A percentile compares a stretch with the other conserved stretches of the same genome.
phyloP scores from a whole-genome alignment of 1,140 invertebrate genomes.

The Harlomillsia oculata region DNA sequence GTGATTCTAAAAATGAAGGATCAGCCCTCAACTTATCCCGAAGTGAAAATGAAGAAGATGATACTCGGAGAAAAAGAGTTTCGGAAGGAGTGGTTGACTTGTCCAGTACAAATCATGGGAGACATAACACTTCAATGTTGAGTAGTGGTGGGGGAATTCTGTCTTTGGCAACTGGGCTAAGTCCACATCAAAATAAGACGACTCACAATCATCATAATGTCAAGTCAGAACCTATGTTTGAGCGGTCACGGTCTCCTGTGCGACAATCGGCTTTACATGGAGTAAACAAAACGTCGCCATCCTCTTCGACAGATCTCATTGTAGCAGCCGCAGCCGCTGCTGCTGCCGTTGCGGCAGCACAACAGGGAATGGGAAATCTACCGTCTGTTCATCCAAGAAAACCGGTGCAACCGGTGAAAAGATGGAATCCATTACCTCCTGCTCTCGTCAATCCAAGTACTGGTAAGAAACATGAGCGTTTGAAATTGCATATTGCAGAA shows the following conservation, averaged over 20 bases:
- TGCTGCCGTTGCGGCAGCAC: not conserved
- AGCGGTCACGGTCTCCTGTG: not conserved
- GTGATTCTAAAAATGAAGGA: too few relatives aligned
- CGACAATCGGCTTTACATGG: slow-evolving; percentile 7
- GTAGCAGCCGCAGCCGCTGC: slow-evolving; percentile 8
- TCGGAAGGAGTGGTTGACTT: slow-evolving; percentile 4
- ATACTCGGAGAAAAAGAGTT: not conserved
- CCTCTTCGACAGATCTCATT: slow-evolving; percentile 5
- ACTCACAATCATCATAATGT: slow-evolving; percentile 1
- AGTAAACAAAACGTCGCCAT: not conserved
- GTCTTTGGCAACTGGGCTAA: not conserved
- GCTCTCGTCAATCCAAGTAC: slow-evolving; percentile 68
- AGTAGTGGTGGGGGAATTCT: slow-evolving; percentile 1
- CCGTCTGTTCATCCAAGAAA: too few relatives aligned
- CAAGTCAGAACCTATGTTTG: not conserved
- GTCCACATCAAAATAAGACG: slow-evolving; percentile 1
- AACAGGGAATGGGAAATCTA: too few relatives aligned
- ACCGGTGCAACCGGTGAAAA: slow-evolving; percentile 1
- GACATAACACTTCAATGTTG: not conserved
- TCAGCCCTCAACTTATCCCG: slow-evolving; percentile 7
- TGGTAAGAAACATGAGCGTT: slow-evolving; percentile 45
- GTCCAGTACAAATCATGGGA: slow-evolving; percentile 1
- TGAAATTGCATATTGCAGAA: not conserved
- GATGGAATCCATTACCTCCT: slow-evolving; percentile 19
- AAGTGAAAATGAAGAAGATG: slow-evolving; percentile 1